Base-by-base conservation (phyloP, 2,113 vertebrate genomes). In the Hemiscyllium ocellatum region DNA sequence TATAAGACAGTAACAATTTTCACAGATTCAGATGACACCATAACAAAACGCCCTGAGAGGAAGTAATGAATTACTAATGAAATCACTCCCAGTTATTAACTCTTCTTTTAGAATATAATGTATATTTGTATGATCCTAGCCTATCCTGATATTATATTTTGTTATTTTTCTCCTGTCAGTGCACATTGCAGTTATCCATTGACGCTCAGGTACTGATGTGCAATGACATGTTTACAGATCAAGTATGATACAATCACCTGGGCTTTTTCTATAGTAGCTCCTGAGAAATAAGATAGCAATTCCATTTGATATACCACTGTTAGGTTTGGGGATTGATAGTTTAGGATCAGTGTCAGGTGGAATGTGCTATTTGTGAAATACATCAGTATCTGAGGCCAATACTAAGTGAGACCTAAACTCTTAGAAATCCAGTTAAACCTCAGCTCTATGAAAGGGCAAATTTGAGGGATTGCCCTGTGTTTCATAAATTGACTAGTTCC, bases 281-380 rank as follows among this genome's bases (percentile, higher is more conserved):
- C 61, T 5, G 10, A 17, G 5, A 93, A 66, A 68, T 93, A 66
- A 19, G n/a, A 66, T 2, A 37, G 61, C 15, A 15, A 20, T 37
- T 68, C 29, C 56, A 68, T 56, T 61, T 90, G 33, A 90, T 33
- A 52, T 24, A 83, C 3, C 26, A 33, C 33, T 93, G 33, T 66
- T 37, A 93, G 89, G 33, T 66, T 61, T 68, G 33, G 61, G 33
- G 5, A 22, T 56, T 93, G 61, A 66, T 66, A n/a, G n/a, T 33
- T 93, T 19, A 1, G 20, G 89, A 66, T 66, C 37, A 93, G 66
- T 66, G 19, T 93, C 56, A 93, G 61, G 20, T 68, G 61, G 61
- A 93, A 20, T 93, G 37, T 66, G 89, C 6, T 37, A 93, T 66
- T 91, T 66, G 61, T 93, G 89, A 68, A 93, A 93, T 93, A 10